These are phyloP conservation scores for Cataglyphis rosenhaueri DNA, from an alignment of 2,888 invertebrate genomes.

Conservation along the genomic window DNA sequence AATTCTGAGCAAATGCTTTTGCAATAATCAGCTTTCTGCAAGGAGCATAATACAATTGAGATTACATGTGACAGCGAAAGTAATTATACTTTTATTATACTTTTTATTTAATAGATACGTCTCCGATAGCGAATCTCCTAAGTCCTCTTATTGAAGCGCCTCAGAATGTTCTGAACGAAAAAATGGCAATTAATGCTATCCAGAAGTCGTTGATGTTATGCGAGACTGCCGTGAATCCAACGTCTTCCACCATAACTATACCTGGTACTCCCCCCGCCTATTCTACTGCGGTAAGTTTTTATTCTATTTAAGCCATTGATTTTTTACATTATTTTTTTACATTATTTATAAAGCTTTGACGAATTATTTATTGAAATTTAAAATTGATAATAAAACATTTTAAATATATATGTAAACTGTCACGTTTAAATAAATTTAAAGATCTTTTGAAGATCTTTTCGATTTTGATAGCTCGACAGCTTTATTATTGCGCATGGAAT, in stretches of 20 bases:
- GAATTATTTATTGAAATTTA: neutral
- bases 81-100: constrained; percentile 53
- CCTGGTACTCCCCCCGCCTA: constrained; percentile 89
- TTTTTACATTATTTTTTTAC: neutral
- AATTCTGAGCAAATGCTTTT: constrained; percentile 7
- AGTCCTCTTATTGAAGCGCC: constrained; percentile 84
- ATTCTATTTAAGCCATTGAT: neutral
- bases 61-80: constrained; percentile 57
- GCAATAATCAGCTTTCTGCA: neutral
- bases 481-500: constrained; percentile 11
- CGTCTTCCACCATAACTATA: constrained; percentile 87
- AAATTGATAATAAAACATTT: neutral
- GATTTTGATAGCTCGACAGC: neutral
- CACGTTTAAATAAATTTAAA: neutral
- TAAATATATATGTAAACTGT: constrained; percentile 6
- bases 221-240: constrained; percentile 90
- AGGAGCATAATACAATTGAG: neutral
- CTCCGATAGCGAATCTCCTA: constrained; percentile 85
- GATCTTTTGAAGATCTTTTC: neutral
- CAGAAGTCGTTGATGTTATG: constrained; percentile 96
- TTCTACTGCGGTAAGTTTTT: constrained; percentile 86
- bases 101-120: constrained; percentile 76
- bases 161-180: constrained; percentile 88
- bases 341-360: neutral
- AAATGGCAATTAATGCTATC: constrained; percentile 94